phyloP scores from a whole-genome alignment of 2,797 vertebrate species.

The Pygocentrus nattereri region DNA sequence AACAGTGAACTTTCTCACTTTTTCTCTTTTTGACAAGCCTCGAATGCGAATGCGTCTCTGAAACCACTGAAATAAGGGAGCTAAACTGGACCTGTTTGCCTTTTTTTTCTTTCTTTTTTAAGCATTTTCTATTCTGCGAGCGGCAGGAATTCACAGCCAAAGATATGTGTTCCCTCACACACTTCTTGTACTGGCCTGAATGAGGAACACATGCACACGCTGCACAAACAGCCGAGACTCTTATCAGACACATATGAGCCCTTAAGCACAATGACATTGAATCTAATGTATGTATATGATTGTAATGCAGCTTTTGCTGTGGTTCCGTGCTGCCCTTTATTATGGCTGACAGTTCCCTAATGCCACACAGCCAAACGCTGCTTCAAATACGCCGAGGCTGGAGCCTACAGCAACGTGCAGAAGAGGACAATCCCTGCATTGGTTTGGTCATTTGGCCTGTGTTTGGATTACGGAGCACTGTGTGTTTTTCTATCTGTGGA shows the following conservation, averaged over 20 bases:
- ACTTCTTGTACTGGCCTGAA: slow-evolving; percentile 11
- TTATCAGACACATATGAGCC: slow-evolving; percentile 38
- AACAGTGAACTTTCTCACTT: too few species aligned
- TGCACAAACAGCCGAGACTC: background rate
- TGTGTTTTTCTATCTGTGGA: slow-evolving; percentile 22
- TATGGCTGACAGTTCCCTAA: background rate
- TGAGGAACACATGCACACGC: slow-evolving; percentile 24
- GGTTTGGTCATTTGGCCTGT: slow-evolving; percentile 10
- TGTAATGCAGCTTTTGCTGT: background rate
- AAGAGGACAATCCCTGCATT: background rate
- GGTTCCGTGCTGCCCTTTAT: slow-evolving; percentile 8
- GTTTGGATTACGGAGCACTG: slow-evolving; percentile 12
- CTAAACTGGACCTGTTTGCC: background rate
- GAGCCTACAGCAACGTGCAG: background rate
- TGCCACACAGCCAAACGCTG: background rate
- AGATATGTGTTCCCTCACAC: background rate
- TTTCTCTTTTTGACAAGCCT: too few species aligned
- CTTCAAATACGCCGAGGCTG: background rate
- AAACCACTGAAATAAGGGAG: background rate
- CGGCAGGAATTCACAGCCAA: slow-evolving; percentile 20
- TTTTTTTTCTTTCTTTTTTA: background rate
- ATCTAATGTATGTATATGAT: background rate
- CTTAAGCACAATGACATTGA: slow-evolving; percentile 8
- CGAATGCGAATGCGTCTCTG: background rate
- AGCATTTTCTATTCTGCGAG: background rate